A percentile compares a stretch with the other conserved stretches of the same genome.
Evolutionary conservation across 2,797 vertebrate species (phyloP).

Genomic region (Erethizon dorsatum): DNA sequence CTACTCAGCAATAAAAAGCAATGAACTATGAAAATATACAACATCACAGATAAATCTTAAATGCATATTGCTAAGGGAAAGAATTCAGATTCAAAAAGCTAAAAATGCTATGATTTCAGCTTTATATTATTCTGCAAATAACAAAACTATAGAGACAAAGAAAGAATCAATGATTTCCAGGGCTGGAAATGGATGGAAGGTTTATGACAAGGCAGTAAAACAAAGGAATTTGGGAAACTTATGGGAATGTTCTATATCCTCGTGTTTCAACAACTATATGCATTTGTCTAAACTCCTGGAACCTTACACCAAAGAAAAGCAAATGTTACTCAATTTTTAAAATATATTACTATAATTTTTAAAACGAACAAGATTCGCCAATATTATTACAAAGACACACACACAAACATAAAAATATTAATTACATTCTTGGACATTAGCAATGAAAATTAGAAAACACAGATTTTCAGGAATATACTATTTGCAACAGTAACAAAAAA

Average conservation of each 20-base stretch:
- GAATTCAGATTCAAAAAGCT: not conserved
- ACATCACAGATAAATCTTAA: not conserved
- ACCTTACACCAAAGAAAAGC: not conserved
- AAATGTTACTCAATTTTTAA: not conserved
- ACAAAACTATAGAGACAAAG: not conserved
- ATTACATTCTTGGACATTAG: not conserved
- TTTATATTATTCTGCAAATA: not conserved
- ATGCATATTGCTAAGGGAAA: not conserved
- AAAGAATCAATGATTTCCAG: not conserved
- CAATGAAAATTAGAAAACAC: not conserved
- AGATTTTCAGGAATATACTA: not conserved
- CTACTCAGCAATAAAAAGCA: not conserved
- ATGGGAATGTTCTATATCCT: not conserved
- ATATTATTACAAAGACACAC: not conserved
- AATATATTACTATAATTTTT: not conserved
- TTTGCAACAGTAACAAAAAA: constrained; percentile 26
- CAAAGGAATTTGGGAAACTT: not conserved
- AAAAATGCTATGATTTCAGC: not conserved
- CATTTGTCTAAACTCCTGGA: constrained; percentile 22
- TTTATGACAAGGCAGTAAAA: not conserved
- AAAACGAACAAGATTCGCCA: not conserved
- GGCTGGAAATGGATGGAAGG: not conserved
- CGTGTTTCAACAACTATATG: not conserved
- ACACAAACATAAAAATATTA: constrained; percentile 23
- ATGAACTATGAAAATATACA: not conserved